A percentile compares a stretch with the other conserved stretches of the same genome.
These are phyloP conservation scores for Sciurus carolinensis DNA, from an alignment of 2,797 vertebrate species.

Conservation along the genomic window DNA sequence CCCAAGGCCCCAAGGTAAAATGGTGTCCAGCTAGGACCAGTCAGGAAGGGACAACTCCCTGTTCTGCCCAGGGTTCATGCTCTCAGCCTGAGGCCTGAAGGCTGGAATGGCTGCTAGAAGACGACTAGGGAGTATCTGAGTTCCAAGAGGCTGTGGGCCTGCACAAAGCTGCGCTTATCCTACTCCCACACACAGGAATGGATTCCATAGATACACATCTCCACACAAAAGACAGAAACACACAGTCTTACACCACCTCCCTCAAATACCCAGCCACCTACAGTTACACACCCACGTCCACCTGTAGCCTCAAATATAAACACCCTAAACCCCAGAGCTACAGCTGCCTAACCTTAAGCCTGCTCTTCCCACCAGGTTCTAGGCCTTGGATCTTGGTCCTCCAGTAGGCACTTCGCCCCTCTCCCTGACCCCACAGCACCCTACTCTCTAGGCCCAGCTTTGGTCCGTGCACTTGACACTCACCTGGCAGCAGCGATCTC, in stretches of 20 bases:
- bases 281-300: conserved; percentile 73
- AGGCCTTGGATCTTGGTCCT: not conserved
- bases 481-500: conserved; percentile 89
- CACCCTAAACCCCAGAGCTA: not conserved
- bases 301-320: conserved; percentile 70
- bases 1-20: conserved; percentile 31
- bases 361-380: not conserved
- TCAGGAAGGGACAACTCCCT: not conserved
- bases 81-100: conserved; percentile 16
- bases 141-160: conserved; percentile 49
- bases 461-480: conserved; percentile 35
- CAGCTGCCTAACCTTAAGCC: not conserved
- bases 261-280: conserved; percentile 68
- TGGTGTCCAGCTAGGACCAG: not conserved
- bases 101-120: not conserved
- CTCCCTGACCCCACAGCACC: not conserved
- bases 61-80: not conserved
- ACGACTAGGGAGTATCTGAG: conserved; percentile 15
- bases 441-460: conserved; percentile 17
- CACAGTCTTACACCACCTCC: conserved; percentile 56
- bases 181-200: conserved; percentile 38
- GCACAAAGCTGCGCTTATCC: not conserved
- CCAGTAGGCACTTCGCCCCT: not conserved
- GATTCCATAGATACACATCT: conserved; percentile 36
- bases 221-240: conserved; percentile 57